Conservation (phyloP, 2,797 vertebrate genomes). For the Capromys pilorides region DNA sequence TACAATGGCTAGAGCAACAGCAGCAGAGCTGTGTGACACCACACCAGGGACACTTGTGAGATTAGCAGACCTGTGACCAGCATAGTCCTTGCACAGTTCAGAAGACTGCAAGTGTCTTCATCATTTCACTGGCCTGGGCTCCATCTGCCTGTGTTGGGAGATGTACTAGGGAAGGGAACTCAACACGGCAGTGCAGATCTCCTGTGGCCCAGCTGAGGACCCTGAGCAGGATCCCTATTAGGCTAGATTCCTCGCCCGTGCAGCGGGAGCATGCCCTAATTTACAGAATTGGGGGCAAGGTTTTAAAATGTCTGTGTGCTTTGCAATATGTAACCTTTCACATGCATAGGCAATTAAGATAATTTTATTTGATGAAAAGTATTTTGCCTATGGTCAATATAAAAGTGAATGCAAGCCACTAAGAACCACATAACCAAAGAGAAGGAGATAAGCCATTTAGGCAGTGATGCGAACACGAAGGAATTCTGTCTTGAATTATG, state of each 20-base stretch:
- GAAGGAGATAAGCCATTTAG: not conserved
- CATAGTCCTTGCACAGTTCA: not conserved
- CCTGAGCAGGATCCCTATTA: not conserved
- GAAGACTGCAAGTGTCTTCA: not conserved
- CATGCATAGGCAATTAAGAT: not conserved
- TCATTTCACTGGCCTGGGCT: not conserved
- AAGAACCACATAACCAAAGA: not conserved
- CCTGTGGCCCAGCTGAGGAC: not conserved
- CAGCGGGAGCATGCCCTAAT: not conserved
- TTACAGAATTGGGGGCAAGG: not conserved
- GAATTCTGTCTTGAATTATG: not conserved
- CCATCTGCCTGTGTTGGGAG: not conserved
- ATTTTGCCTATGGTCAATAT: not conserved
- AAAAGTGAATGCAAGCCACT: not conserved
- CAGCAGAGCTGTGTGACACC: not conserved
- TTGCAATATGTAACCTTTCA: not conserved
- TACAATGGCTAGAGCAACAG: not conserved
- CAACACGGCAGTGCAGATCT: not conserved
- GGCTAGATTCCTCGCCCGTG: not conserved
- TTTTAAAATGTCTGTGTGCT: not conserved
- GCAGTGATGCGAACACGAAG: not conserved
- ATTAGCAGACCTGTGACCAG: not conserved
- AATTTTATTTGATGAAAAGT: not conserved
- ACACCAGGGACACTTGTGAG: not conserved
- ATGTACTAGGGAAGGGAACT: not conserved